Conservation (phyloP, 2,888 invertebrate species). For the Philhelius pedissequus region DNA sequence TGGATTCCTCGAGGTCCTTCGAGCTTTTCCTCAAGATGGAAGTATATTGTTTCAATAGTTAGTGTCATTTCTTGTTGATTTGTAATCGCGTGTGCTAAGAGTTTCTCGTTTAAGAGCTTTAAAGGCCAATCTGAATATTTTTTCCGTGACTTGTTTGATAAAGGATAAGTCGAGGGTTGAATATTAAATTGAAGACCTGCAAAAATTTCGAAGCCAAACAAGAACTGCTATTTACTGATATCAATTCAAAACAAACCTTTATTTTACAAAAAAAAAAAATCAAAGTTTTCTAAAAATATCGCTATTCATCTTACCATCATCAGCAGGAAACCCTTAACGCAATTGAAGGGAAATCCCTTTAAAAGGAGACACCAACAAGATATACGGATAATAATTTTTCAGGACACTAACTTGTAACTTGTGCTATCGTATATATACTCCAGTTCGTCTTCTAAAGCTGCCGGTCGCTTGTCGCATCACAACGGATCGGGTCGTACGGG, state of each 20-base stretch:
- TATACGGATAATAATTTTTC: constrained; percentile 56
- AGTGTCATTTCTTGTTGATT: constrained; percentile 1
- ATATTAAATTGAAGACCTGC: not conserved
- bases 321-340: not conserved
- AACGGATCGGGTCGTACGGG: not conserved
- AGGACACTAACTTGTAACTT: not conserved
- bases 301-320: not conserved
- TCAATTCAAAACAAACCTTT: not conserved
- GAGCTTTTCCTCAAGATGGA: not conserved
- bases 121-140: not conserved
- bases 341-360: not conserved
- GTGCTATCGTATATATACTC: not conserved
- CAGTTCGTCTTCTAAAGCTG: not conserved
- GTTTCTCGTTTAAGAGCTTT: not conserved
- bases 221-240: not conserved
- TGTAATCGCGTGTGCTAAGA: not conserved
- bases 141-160: not conserved
- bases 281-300: constrained; percentile 11
- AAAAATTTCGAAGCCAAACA: not conserved
- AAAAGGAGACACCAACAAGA: constrained; percentile 31
- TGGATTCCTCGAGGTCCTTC: not conserved
- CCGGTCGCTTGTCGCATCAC: not conserved
- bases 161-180: not conserved
- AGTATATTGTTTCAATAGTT: constrained; percentile 26
- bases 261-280: not conserved